Evolutionary conservation across 2,888 invertebrate genomes (phyloP), one percentile per base, ranked within the genome.

Genomic region (Boloria selene): DNA sequence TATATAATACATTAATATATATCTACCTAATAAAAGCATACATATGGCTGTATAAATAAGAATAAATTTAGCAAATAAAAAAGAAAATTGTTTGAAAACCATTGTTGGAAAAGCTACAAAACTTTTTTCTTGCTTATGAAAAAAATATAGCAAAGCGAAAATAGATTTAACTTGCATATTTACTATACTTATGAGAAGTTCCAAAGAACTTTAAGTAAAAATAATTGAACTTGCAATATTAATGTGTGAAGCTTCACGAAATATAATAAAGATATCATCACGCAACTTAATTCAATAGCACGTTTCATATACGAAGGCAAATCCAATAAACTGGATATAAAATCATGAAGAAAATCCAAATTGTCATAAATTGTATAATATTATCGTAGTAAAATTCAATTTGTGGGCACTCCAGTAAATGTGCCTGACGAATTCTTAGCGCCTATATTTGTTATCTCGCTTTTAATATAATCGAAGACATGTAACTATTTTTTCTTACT

Each of bases 351-450:
- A 45, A 45, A n/a, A 56, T 45, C 59, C 49, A 49, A 59, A 59
- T 49, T 59, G 59, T 49, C 26, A 26, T 49, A 49, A 59, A 59
- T 31, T 38, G 26, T 49, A 49, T 49, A 59, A 59, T 50, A 59
- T 49, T 38, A 47, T 50, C 50, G 59, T 38, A 50, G 50, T 59
- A 38, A 49, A 50, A 59, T 59, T 47, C 31, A 50, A 59, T 59
- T 59, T 59, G 59, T 50, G 49, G 47, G 16, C 31, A 14, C 38
- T 59, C 59, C 13, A 56, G n/a, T 22, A n/a, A 56, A 56, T 44
- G 31, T 38, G 31, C 10, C 31, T 38, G 31, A 2, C 0, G 10
- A 38, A 38, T 38, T 38, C 10, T 38, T 10, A 38, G 31, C 31
- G 31, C 31, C 31, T 31, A 31, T 10, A 38, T 38, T 31, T 10